Evolutionary conservation across 2,888 invertebrate genomes (phyloP).

Genomic region (Standfussiana lucernea): DNA sequence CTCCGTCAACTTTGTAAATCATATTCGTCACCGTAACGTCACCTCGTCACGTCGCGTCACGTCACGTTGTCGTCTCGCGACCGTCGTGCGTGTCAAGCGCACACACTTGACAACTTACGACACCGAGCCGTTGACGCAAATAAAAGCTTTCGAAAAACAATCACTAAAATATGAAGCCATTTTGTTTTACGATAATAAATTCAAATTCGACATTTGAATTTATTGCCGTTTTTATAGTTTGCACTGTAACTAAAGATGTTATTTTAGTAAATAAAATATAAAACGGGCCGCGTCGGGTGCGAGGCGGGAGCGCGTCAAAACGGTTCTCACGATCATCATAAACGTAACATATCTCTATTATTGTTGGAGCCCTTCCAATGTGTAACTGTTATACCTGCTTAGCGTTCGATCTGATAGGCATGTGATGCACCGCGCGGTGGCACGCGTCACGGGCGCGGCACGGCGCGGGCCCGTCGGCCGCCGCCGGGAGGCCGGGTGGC

Average conservation of each 20-base stretch:
- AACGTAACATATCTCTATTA: slow-evolving; percentile 78
- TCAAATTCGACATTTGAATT: slow-evolving; percentile 79
- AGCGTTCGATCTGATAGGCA: slow-evolving; percentile 67
- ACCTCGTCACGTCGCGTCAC: slow-evolving; percentile 14
- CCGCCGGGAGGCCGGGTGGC: neutral
- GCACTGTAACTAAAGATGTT: slow-evolving; percentile 83
- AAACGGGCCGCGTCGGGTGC: slow-evolving; percentile 58
- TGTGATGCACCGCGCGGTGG: slow-evolving; percentile 57
- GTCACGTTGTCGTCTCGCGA: slow-evolving; percentile 44
- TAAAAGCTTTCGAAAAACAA: slow-evolving; percentile 66
- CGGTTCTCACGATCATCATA: slow-evolving; percentile 77
- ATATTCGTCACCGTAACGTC: slow-evolving; percentile 66
- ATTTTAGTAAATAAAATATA: slow-evolving; percentile 83
- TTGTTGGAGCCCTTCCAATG: slow-evolving; percentile 84
- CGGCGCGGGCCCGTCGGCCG: slow-evolving; percentile 12
- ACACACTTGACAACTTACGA: slow-evolving; percentile 61
- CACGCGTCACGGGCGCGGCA: slow-evolving; percentile 7
- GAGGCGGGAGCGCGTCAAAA: slow-evolving; percentile 70
- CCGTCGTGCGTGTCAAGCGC: slow-evolving; percentile 32
- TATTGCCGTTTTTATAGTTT: slow-evolving; percentile 79
- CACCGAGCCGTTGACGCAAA: slow-evolving; percentile 67
- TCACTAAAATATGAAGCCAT: slow-evolving; percentile 69
- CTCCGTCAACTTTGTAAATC: slow-evolving; percentile 67
- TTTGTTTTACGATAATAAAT: slow-evolving; percentile 79
- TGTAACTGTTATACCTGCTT: slow-evolving; percentile 73